phyloP scores from a whole-genome alignment of 2,888 invertebrate species.

The Physocephala rufipes region DNA sequence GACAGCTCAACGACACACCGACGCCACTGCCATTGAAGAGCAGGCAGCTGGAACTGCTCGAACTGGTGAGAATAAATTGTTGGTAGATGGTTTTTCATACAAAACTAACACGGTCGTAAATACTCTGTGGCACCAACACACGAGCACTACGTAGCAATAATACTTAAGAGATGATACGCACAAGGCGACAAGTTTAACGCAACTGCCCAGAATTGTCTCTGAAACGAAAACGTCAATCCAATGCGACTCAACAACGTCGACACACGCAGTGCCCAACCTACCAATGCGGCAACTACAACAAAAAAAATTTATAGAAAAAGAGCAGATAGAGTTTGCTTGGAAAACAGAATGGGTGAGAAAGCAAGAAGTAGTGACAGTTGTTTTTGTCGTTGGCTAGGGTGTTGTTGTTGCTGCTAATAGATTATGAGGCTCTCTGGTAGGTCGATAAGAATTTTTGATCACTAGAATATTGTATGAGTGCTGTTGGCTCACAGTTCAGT shows the following conservation, averaged over 20 bases:
- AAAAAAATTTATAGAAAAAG: background rate
- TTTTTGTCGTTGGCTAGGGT: background rate
- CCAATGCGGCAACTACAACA: background rate
- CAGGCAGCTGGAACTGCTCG: background rate
- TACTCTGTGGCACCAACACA: conserved; percentile 28
- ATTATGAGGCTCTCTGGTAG: conserved; percentile 49
- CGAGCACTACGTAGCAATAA: background rate
- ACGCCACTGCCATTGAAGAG: background rate
- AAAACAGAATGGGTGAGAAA: no score
- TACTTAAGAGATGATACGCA: conserved; percentile 49
- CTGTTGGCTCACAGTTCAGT: conserved; percentile 5
- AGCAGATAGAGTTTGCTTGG: background rate
- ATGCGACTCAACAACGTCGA: background rate
- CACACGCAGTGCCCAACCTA: background rate
- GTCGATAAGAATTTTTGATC: background rate
- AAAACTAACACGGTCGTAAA: background rate
- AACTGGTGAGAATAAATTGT: background rate
- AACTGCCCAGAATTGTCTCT: conserved; percentile 60
- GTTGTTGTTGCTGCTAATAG: conserved; percentile 40
- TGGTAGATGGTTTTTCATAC: background rate
- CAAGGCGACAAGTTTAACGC: conserved; percentile 64
- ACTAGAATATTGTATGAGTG: background rate
- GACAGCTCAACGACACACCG: conserved; percentile 30
- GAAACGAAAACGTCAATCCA: conserved; percentile 24
- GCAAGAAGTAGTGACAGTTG: background rate